Conservation (phyloP, 2,888 invertebrate species). For the Synanthedon formicaeformis region DNA sequence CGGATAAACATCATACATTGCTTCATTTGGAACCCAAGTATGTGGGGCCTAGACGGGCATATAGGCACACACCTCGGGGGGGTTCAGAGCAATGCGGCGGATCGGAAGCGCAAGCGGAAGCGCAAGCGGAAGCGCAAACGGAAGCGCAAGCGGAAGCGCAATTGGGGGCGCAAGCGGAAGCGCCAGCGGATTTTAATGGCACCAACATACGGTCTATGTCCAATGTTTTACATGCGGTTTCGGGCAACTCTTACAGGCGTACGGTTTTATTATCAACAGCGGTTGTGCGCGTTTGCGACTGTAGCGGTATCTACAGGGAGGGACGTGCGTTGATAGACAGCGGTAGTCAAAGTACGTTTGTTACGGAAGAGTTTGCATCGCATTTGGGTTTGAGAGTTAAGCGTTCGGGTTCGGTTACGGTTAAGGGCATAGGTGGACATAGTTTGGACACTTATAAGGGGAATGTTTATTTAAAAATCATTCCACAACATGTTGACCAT, state of each 20-base stretch:
- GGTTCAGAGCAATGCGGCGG: background rate
- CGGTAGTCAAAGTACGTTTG: background rate
- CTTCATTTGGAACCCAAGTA: background rate
- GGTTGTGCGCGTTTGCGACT: constrained; percentile 4
- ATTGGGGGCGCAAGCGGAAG: background rate
- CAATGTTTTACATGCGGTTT: too few species aligned
- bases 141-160: background rate
- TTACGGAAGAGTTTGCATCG: background rate
- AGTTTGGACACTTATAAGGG: too few species aligned
- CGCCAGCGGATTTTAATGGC: background rate
- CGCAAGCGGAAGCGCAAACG: too few species aligned
- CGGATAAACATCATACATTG: too few species aligned
- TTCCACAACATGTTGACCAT: too few species aligned
- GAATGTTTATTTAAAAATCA: too few species aligned
- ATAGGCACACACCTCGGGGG: background rate
- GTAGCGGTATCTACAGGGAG: background rate
- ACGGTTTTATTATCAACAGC: background rate
- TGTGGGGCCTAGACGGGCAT: background rate
- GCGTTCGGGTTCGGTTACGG: background rate
- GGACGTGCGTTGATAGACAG: background rate
- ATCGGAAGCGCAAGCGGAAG: too few species aligned
- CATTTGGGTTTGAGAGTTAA: background rate
- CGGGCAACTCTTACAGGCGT: too few species aligned
- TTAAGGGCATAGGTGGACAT: too few species aligned
- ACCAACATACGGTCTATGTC: too few species aligned